phyloP scores from a whole-genome alignment of 2,797 vertebrate species.

The Gallirallus australis region DNA sequence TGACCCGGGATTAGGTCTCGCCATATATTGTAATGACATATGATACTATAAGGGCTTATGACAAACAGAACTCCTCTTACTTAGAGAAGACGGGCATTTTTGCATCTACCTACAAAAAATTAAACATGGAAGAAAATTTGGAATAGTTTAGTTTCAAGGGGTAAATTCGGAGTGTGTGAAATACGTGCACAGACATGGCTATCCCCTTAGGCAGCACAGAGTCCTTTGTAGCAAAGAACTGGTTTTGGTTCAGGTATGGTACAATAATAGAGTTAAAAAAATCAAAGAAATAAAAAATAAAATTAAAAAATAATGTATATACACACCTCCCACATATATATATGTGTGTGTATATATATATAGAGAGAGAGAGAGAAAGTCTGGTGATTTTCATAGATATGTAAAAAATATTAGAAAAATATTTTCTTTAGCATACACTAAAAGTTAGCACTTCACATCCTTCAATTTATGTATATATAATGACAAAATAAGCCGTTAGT shows the following conservation, averaged over 20 bases:
- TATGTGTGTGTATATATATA: neutral
- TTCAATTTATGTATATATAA: neutral
- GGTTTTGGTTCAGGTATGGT: neutral
- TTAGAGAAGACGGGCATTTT: neutral
- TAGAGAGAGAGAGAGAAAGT: neutral
- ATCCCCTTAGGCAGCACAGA: neutral
- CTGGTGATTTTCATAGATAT: neutral
- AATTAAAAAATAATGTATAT: no score
- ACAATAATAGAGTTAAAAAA: neutral
- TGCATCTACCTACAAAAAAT: neutral
- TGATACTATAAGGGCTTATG: neutral
- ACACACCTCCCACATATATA: no score
- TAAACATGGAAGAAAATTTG: neutral
- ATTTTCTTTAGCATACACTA: neutral
- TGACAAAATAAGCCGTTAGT: neutral
- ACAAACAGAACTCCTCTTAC: neutral
- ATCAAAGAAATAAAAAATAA: no score
- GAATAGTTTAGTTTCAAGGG: neutral
- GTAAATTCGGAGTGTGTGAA: neutral
- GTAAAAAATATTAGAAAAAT: neutral
- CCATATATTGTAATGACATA: neutral
- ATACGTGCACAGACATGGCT: neutral
- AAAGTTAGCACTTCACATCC: neutral
- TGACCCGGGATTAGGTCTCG: neutral
- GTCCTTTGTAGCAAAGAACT: neutral